These are phyloP conservation scores for Saccostrea echinata DNA, from an alignment of 1,140 invertebrate species.

Conservation along the genomic window DNA sequence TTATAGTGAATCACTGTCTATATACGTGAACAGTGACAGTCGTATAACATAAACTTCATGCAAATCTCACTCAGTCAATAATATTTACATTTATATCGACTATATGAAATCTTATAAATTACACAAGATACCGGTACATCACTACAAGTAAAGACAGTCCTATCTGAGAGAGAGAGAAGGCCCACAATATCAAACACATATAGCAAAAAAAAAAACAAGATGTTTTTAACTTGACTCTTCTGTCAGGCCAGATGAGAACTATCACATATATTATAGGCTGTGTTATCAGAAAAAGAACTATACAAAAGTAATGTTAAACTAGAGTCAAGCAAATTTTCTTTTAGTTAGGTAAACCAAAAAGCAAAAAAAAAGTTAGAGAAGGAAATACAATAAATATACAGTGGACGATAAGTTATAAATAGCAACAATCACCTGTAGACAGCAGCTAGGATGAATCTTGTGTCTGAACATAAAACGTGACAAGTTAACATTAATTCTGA, in stretches of 20 bases:
- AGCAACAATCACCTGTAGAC: conserved; percentile 35
- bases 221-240: not conserved
- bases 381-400: not conserved
- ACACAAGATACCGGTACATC: not conserved
- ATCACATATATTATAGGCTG: not conserved
- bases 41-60: not conserved
- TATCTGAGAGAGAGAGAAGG: not conserved
- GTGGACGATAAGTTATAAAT: conserved; percentile 2
- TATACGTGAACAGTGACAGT: not conserved
- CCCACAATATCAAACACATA: not conserved
- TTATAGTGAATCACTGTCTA: not conserved
- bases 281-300: conserved; percentile 6
- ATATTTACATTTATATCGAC: not conserved
- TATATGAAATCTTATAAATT: not conserved
- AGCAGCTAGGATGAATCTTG: conserved; percentile 23
- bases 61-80: not conserved
- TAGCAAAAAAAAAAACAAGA: not conserved
- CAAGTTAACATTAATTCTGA: conserved; percentile 5
- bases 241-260: not conserved
- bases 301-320: not conserved
- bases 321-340: not conserved
- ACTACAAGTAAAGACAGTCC: not conserved
- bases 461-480: conserved; percentile 32
- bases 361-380: conserved; percentile 9
- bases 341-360: not conserved